A percentile compares a stretch with the other conserved stretches of the same genome.
Evolutionary conservation across 1,140 invertebrate species (phyloP).

Genomic region (Camponotus pennsylvanicus): DNA sequence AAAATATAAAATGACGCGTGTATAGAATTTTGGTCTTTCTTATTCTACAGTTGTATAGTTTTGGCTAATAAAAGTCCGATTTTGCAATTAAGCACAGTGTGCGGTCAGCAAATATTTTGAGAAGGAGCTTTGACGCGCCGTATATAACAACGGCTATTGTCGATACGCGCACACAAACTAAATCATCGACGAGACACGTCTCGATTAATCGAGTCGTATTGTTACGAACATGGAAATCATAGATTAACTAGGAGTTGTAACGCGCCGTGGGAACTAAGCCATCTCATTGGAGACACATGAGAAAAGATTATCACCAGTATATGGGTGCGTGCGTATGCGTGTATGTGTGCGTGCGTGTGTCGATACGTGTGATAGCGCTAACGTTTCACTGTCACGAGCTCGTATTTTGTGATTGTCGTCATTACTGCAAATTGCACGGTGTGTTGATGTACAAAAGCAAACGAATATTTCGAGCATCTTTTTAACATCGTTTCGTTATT

Average conservation of each 20-base stretch:
- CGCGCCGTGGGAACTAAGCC: conserved; percentile 13
- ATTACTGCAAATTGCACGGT: conserved; percentile 74
- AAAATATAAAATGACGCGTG: no score
- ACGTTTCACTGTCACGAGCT: conserved; percentile 63
- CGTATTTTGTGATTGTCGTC: conserved; percentile 55
- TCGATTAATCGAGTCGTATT: conserved; percentile 60
- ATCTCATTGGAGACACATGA: conserved; percentile 60
- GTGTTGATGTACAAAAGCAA: conserved; percentile 54
- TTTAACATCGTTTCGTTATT: conserved; percentile 7
- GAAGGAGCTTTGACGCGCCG: conserved; percentile 73
- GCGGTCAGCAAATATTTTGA: conserved; percentile 77
- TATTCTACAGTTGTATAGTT: neutral
- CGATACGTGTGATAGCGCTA: conserved; percentile 36
- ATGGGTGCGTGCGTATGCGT: neutral
- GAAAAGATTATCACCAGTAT: conserved; percentile 28
- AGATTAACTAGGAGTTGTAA: conserved; percentile 12
- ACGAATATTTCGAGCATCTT: conserved; percentile 60
- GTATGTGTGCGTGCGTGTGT: conserved; percentile 11
- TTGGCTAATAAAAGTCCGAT: conserved; percentile 41
- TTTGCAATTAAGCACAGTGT: conserved; percentile 76
- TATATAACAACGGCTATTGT: conserved; percentile 43
- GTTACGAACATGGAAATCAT: conserved; percentile 51
- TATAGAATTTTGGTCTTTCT: neutral
- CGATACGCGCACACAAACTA: conserved; percentile 63
- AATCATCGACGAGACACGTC: conserved; percentile 59